Evolutionary conservation across 1,140 invertebrate genomes (phyloP).

Genomic region (Callitettix versicolor): DNA sequence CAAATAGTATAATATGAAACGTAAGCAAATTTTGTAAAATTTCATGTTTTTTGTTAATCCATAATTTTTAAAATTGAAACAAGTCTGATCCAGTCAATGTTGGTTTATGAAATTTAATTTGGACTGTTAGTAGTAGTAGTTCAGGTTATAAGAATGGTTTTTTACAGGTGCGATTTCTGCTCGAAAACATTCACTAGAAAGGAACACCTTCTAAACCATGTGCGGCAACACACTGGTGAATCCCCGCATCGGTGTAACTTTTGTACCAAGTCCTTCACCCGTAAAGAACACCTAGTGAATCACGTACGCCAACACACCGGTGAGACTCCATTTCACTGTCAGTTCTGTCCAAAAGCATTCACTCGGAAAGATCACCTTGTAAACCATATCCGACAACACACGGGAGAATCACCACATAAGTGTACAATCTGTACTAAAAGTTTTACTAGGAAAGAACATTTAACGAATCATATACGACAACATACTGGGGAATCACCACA

Average conservation of each 20-base stretch:
- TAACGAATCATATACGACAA: conserved; percentile 67
- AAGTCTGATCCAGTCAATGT: no score
- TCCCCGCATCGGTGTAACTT: conserved; percentile 23
- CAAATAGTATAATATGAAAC: no score
- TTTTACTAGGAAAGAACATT: conserved; percentile 68
- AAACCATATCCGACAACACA: conserved; percentile 59
- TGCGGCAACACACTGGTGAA: conserved; percentile 55
- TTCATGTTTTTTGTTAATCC: no score
- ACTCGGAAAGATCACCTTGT: conserved; percentile 50
- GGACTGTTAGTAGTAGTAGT: no score
- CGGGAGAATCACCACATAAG: conserved; percentile 44
- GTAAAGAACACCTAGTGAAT: conserved; percentile 75
- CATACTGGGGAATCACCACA: conserved; percentile 55
- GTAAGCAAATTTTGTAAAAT: no score
- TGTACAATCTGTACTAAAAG: conserved; percentile 68
- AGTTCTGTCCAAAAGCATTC: conserved; percentile 50
- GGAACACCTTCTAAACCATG: conserved; percentile 68
- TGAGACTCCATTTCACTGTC: conserved; percentile 44
- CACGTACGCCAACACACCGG: conserved; percentile 74
- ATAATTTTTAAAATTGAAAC: no score
- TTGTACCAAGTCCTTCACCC: conserved; percentile 77
- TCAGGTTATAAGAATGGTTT: conserved; percentile 47
- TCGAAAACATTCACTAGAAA: conserved; percentile 72
- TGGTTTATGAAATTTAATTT: no score
- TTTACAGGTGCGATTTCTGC: conserved; percentile 62